Evolutionary conservation across 2,113 vertebrate genomes (phyloP), one percentile per base, ranked within the genome.

Genomic region (Menura novaehollandiae): DNA sequence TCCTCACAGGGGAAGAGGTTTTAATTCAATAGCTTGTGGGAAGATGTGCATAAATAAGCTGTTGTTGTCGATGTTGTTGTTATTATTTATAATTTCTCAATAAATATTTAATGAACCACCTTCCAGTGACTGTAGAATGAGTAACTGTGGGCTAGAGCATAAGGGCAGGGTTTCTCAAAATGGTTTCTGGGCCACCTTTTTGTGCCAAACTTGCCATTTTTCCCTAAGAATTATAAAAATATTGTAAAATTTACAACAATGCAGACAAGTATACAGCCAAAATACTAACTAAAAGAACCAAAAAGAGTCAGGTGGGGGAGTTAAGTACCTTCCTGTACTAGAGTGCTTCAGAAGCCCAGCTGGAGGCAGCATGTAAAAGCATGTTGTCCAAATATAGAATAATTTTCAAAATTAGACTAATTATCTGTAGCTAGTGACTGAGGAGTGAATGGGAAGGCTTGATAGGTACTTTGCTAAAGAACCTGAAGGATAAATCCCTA

Each of bases 81-180:
- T 80, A 56, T 41, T 83, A n/a, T 15, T 90, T 92, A 67, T 73
- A 80, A 77, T 95, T 89, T 95, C 43, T 84, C 52, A 49, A 84
- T 92, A 91, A 96, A 97, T 94, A 76, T 89, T 94, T 85, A 21
- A 94, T 69, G 47, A 92, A 39, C 72, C 76, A 94, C 84, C 88
- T 96, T 75, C 68, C 63, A 93, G 33, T 59, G 85, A 84, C 59
- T 41, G 75, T n/a, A 77, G 72, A 86, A 91, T 51, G 83, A 91
- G 55, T 94, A 86, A 86, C 0, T 2, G 8, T 67, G 27, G 30
- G 43, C 63, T 83, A 55, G 33, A 74, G 55, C 5, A 49, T 10
- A 73, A 88, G 23, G 11, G 8, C 21, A 91, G 11, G 6, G 26
- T 46, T 80, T 89, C 46, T 82, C 28, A 72, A 79, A 87, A 68